Evolutionary conservation across 2,113 vertebrate genomes (phyloP).

Genomic region (Plotosus lineatus): DNA sequence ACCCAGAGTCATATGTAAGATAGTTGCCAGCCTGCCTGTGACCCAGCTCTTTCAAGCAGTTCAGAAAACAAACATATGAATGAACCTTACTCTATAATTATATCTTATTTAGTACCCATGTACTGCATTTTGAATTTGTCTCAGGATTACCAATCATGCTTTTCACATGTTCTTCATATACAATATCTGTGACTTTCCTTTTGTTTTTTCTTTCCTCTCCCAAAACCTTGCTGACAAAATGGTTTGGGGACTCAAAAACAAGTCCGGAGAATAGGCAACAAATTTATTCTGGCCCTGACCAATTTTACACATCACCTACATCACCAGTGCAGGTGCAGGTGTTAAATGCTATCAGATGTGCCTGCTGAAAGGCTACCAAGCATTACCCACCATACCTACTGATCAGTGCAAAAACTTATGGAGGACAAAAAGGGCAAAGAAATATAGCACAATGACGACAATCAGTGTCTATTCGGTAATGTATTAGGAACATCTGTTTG

Average conservation of each 20-base stretch:
- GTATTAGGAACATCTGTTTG: constrained; percentile 23
- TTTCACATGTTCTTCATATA: not conserved
- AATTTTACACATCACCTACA: not conserved
- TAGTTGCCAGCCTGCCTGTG: too few relatives aligned
- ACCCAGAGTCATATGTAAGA: too few relatives aligned
- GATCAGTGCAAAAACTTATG: constrained; percentile 35
- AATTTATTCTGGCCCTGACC: not conserved
- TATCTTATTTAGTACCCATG: not conserved
- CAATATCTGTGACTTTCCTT: not conserved
- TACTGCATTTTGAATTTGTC: not conserved
- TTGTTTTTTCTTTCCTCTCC: not conserved
- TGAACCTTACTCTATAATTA: too few relatives aligned
- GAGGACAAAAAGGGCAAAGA: not conserved
- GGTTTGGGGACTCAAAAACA: not conserved
- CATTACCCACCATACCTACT: constrained; percentile 11
- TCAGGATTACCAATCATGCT: not conserved
- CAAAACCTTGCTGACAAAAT: not conserved
- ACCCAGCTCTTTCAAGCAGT: too few relatives aligned
- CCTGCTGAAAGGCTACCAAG: constrained; percentile 20
- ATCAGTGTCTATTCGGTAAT: not conserved
- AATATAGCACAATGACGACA: not conserved
- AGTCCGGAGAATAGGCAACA: not conserved
- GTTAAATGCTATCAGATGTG: not conserved
- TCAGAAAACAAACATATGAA: too few relatives aligned
- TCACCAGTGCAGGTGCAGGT: not conserved